phyloP scores from a whole-genome alignment of 2,797 vertebrate species.

The Micrastur ruficollis region DNA sequence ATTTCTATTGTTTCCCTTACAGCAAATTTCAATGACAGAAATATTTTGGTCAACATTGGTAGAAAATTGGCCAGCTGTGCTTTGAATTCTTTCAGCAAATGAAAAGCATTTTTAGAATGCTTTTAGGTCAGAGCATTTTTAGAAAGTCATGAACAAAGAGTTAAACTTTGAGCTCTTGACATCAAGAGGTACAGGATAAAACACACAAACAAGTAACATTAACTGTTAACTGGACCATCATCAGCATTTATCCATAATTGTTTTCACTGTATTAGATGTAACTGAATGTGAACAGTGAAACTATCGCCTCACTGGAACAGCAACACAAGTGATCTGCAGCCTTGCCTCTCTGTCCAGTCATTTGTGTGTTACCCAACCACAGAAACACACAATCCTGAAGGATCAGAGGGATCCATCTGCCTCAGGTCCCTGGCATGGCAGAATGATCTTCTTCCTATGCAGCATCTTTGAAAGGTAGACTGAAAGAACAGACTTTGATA shows the following conservation, averaged over 20 bases:
- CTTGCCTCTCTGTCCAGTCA: background rate
- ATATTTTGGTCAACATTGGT: background rate
- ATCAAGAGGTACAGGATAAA: background rate
- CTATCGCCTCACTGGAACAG: background rate
- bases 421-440: background rate
- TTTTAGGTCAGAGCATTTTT: background rate
- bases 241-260: background rate
- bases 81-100: background rate
- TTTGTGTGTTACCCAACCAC: rapidly evolving
- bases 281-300: background rate
- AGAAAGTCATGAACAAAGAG: background rate
- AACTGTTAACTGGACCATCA: background rate
- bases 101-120: background rate
- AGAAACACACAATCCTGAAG: background rate
- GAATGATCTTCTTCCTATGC: background rate
- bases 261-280: background rate
- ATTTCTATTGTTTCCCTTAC: background rate
- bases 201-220: background rate
- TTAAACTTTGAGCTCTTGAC: background rate
- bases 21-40: background rate
- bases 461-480: background rate
- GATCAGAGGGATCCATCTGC: background rate
- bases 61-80: background rate
- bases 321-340: background rate
- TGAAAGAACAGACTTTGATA: background rate